Percentiles rank a stretch among this genome's conserved stretches.
Evolutionary conservation across 2,888 invertebrate genomes (phyloP).

Genomic region (Caenorhabditis uteleia): DNA sequence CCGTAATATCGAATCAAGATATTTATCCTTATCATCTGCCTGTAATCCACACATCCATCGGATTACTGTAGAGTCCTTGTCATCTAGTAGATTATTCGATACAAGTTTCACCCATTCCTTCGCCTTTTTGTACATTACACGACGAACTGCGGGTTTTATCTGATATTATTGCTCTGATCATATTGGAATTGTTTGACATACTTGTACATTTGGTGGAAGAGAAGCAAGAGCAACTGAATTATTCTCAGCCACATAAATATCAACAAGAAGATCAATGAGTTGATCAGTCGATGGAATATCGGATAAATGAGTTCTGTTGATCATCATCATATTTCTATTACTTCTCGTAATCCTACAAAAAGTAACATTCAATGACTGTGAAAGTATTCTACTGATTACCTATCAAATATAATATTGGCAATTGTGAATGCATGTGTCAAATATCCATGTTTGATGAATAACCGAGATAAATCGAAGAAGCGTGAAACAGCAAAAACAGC

Average conservation of each 20-base stretch:
- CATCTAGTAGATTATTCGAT: neutral
- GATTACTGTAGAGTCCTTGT: slow-evolving; percentile 2
- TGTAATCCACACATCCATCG: slow-evolving; percentile 28
- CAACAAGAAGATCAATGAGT: slow-evolving; percentile 11
- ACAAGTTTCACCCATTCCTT: slow-evolving; percentile 19
- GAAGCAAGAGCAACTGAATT: slow-evolving; percentile 18
- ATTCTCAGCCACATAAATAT: slow-evolving; percentile 23
- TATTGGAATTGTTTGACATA: too few relatives aligned
- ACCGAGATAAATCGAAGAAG: slow-evolving; percentile 6
- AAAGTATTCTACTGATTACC: neutral
- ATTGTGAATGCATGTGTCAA: slow-evolving; percentile 33
- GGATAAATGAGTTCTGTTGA: slow-evolving; percentile 12
- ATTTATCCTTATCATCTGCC: neutral
- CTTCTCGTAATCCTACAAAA: neutral
- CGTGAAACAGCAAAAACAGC: neutral
- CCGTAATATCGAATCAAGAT: slow-evolving; percentile 19
- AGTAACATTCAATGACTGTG: neutral
- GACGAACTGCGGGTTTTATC: slow-evolving; percentile 11
- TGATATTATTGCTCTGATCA: too few relatives aligned
- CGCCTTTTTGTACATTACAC: slow-evolving; percentile 6
- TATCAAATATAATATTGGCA: slow-evolving; percentile 40
- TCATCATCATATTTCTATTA: slow-evolving; percentile 21
- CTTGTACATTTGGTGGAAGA: slow-evolving; percentile 15
- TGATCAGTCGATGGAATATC: slow-evolving; percentile 2
- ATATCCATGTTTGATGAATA: slow-evolving; percentile 18